Percentiles rank a stretch among this genome's conserved stretches.
Conservation (phyloP, 2,797 vertebrate species). For the Chiloscyllium punctatum region DNA sequence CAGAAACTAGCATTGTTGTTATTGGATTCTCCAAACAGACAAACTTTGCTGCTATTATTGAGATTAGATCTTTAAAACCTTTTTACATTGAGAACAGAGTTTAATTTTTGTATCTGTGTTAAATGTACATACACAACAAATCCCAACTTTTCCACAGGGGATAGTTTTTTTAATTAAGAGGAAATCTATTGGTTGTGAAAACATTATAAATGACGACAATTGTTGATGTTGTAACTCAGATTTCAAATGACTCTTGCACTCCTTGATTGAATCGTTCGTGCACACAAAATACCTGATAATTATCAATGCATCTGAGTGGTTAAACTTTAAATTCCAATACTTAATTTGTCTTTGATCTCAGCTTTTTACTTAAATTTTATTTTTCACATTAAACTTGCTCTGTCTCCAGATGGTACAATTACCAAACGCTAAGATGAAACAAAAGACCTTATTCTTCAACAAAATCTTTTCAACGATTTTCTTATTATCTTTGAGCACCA, state of each 20-base stretch:
- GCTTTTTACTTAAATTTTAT: background rate
- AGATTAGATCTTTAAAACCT: background rate
- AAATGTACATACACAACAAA: background rate
- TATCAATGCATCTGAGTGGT: background rate
- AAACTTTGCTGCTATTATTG: background rate
- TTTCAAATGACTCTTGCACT: conserved; percentile 27
- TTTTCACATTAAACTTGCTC: background rate
- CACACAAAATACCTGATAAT: background rate
- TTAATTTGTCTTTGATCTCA: background rate
- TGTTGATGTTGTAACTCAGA: conserved; percentile 2
- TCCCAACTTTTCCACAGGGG: background rate
- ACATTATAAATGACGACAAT: background rate
- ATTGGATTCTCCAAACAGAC: background rate
- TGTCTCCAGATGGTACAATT: background rate
- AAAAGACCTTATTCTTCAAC: background rate
- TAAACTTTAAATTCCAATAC: background rate
- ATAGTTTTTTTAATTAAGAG: conserved; percentile 16
- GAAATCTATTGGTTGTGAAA: background rate
- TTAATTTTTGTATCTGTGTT: background rate
- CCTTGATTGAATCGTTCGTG: background rate
- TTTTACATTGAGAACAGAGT: conserved; percentile 11
- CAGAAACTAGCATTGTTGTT: background rate
- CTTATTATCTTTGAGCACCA: background rate
- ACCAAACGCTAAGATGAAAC: background rate
- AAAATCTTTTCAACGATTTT: background rate